Conservation (phyloP, 2,113 vertebrate genomes). For the Hippocampus mohnikei region DNA sequence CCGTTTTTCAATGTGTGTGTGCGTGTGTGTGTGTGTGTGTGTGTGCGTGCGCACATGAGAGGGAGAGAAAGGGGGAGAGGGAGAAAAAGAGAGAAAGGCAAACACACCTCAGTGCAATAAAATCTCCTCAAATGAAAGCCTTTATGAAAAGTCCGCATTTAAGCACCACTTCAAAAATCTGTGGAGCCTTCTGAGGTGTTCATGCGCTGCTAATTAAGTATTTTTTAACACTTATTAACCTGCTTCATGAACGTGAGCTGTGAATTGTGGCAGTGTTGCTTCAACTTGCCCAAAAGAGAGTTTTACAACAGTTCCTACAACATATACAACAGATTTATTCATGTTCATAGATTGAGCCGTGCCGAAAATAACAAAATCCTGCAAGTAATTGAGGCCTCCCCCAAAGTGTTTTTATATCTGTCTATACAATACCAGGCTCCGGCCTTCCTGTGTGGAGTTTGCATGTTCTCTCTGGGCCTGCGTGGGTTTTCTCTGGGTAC, state of each 20-base stretch:
- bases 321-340: background rate
- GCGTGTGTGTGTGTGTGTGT: background rate
- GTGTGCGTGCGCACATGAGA: background rate
- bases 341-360: too few species aligned
- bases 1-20: background rate
- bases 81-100: background rate
- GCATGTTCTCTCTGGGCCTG: too few species aligned
- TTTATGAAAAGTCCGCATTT: background rate
- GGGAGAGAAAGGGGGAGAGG: too few species aligned
- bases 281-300: background rate
- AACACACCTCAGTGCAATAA: background rate
- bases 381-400: too few species aligned
- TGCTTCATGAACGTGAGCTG: slow-evolving; percentile 39
- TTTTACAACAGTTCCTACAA: background rate
- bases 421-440: too few species aligned
- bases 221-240: background rate
- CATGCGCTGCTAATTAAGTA: background rate
- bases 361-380: too few species aligned
- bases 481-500: too few species aligned
- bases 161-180: background rate
- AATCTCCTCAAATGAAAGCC: background rate
- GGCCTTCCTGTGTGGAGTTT: too few species aligned
- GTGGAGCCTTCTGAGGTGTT: background rate
- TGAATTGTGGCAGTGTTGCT: background rate
- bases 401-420: too few species aligned